Percentiles rank a stretch among this genome's conserved stretches.
These are phyloP conservation scores for Hoplodrina blanda DNA, from an alignment of 2,888 invertebrate species.

Conservation along the genomic window DNA sequence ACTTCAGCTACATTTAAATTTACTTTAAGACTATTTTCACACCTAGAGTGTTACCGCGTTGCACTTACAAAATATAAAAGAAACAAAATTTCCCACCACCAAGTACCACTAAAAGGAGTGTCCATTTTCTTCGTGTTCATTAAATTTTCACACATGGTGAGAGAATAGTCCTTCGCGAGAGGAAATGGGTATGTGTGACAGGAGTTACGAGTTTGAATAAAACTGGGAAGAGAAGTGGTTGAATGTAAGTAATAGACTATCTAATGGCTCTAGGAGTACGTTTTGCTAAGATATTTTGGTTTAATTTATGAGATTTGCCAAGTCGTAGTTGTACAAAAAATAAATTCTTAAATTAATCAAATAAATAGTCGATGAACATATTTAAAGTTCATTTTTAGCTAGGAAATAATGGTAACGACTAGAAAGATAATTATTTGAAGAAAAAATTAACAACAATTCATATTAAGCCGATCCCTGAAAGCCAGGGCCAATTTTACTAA, in stretches of 20 bases:
- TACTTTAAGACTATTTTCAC: slow-evolving; percentile 18
- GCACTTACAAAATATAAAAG: slow-evolving; percentile 47
- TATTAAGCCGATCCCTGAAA: no score
- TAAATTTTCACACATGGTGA: slow-evolving; percentile 73
- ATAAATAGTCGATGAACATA: no score
- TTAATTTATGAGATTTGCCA: not conserved
- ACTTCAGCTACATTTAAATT: not conserved
- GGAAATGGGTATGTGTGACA: slow-evolving; percentile 55
- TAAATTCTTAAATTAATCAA: no score
- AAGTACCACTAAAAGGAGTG: slow-evolving; percentile 57
- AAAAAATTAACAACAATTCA: no score
- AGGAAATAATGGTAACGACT: no score
- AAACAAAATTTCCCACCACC: slow-evolving; percentile 30
- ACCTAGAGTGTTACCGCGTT: slow-evolving; percentile 11
- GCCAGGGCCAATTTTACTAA: no score
- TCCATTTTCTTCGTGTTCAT: slow-evolving; percentile 68
- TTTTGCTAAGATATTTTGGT: not conserved
- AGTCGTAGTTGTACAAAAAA: no score
- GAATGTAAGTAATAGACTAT: slow-evolving; percentile 57
- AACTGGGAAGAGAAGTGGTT: slow-evolving; percentile 51
- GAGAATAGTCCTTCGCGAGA: slow-evolving; percentile 57
- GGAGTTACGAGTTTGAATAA: slow-evolving; percentile 70
- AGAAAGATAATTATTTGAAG: no score
- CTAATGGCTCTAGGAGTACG: slow-evolving; percentile 23
- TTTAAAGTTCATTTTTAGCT: no score